phyloP scores from a whole-genome alignment of 2,113 vertebrate genomes.

The Sebastes fasciatus region DNA sequence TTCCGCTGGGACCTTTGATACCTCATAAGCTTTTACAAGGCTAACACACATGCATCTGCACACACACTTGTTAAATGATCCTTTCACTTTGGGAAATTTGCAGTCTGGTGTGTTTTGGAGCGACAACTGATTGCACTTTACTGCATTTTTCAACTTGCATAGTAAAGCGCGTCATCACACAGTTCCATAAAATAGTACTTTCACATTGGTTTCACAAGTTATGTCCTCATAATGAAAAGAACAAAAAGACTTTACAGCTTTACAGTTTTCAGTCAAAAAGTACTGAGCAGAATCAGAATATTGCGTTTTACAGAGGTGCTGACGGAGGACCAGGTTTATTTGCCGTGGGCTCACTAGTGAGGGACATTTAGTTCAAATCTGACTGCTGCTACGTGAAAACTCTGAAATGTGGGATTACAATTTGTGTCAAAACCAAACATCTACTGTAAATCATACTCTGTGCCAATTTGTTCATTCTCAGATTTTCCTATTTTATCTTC shows the following conservation, averaged over 20 bases:
- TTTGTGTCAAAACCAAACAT: neutral
- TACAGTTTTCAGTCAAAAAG: neutral
- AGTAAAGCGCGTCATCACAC: neutral
- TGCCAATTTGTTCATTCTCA: neutral
- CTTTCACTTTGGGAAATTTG: neutral
- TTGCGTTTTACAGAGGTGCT: neutral
- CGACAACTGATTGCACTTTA: conserved; percentile 9
- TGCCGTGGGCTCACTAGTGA: neutral
- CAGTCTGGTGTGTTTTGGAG: neutral
- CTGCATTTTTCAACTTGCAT: neutral
- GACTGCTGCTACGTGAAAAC: neutral
- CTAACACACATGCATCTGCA: neutral
- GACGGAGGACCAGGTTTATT: neutral
- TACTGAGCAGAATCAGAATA: neutral
- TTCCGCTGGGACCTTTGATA: neutral
- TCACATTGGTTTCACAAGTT: neutral
- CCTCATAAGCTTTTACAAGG: neutral
- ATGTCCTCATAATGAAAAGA: conserved; percentile 5
- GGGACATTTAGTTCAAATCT: neutral
- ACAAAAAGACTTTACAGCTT: neutral
- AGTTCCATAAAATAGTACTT: conserved; percentile 1
- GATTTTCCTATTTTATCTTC: neutral
- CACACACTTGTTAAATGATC: conserved; percentile 7
- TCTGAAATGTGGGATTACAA: neutral
- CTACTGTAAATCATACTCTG: neutral